Evolutionary conservation across 2,113 vertebrate genomes (phyloP).

Genomic region (Nycticorax nycticorax): DNA sequence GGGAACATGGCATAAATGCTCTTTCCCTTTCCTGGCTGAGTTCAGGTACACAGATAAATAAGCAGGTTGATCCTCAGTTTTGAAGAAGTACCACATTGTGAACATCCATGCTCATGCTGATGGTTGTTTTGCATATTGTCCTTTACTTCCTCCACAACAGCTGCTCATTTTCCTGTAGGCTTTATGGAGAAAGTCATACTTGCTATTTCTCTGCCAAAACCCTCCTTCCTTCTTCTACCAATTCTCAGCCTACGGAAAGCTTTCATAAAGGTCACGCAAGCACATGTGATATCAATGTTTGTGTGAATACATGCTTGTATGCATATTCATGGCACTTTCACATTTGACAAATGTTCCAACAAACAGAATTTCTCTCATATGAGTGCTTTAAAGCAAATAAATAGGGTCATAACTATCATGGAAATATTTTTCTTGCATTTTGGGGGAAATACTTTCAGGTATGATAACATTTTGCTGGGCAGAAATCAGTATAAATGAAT

Average conservation of each 20-base stretch:
- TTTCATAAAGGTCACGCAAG: slow-evolving; percentile 22
- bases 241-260: slow-evolving; percentile 10
- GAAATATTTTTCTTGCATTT: not conserved
- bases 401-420: not conserved
- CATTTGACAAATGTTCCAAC: slow-evolving; percentile 24
- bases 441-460: not conserved
- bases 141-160: slow-evolving; percentile 50
- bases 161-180: slow-evolving; percentile 44
- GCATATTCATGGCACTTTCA: slow-evolving; percentile 46
- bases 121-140: slow-evolving; percentile 10
- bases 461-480: not conserved
- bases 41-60: not conserved
- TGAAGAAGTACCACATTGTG: not conserved
- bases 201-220: slow-evolving; percentile 40
- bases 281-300: slow-evolving; percentile 42
- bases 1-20: not conserved
- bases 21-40: not conserved
- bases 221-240: not conserved
- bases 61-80: not conserved
- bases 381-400: not conserved
- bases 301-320: slow-evolving; percentile 28
- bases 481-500: not conserved
- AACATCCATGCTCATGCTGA: not conserved
- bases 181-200: not conserved
- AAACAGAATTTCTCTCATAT: not conserved